These are phyloP conservation scores for Cephus cinctus DNA, from an alignment of 1,140 invertebrate species.

Conservation along the genomic window DNA sequence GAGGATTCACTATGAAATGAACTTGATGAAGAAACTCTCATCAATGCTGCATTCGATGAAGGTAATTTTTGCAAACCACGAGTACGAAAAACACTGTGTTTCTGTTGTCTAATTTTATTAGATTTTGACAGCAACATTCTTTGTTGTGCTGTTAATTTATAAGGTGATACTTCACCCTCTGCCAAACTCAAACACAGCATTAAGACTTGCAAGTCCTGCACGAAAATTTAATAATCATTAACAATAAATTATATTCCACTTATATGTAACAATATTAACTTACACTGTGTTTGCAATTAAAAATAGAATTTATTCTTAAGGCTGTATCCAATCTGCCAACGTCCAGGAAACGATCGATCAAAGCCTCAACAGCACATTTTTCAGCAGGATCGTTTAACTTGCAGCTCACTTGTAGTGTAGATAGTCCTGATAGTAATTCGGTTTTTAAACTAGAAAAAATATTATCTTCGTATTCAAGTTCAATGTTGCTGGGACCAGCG, in stretches of 20 bases:
- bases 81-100: slow-evolving; percentile 28
- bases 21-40: slow-evolving; percentile 14
- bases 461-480: slow-evolving; percentile 25
- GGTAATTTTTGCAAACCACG: slow-evolving; percentile 33
- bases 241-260: neutral
- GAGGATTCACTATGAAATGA: slow-evolving; percentile 8
- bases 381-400: slow-evolving; percentile 30
- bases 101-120: slow-evolving; percentile 29
- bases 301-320: slow-evolving; percentile 41
- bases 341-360: slow-evolving; percentile 45
- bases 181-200: slow-evolving; percentile 47
- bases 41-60: slow-evolving; percentile 25
- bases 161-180: slow-evolving; percentile 45
- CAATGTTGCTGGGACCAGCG: slow-evolving; percentile 39
- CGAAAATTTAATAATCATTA: slow-evolving; percentile 8
- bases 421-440: slow-evolving; percentile 39
- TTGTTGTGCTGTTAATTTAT: slow-evolving; percentile 39
- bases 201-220: slow-evolving; percentile 42
- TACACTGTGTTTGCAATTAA: slow-evolving; percentile 43
- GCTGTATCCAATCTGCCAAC: slow-evolving; percentile 38
- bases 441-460: slow-evolving; percentile 43
- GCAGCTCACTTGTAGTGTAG: slow-evolving; percentile 31
- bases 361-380: slow-evolving; percentile 27
- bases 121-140: slow-evolving; percentile 30
- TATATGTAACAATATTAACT: slow-evolving; percentile 4